These are phyloP conservation scores for Unio delphinus DNA, from an alignment of 2,888 invertebrate genomes.

Conservation along the genomic window DNA sequence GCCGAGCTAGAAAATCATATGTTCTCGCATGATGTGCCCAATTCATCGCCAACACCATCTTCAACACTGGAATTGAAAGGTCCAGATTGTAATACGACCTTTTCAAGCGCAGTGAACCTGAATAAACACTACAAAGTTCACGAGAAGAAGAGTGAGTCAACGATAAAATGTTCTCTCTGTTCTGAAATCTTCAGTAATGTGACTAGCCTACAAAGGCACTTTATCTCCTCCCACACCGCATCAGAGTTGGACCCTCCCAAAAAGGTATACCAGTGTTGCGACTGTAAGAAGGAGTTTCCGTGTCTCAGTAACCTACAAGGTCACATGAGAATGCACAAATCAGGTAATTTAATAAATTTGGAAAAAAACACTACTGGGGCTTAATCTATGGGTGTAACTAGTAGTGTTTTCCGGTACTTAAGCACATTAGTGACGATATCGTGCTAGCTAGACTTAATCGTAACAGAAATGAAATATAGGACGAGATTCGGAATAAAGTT, in stretches of 20 bases:
- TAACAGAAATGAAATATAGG: too few species aligned
- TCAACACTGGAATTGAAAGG: slow-evolving; percentile 51
- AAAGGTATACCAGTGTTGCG: slow-evolving; percentile 68
- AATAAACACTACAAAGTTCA: slow-evolving; percentile 56
- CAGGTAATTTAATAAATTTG: slow-evolving; percentile 40
- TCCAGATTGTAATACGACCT: slow-evolving; percentile 64
- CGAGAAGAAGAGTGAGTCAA: slow-evolving; percentile 27
- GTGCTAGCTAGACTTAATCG: too few species aligned
- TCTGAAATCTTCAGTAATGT: slow-evolving; percentile 38
- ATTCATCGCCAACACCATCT: slow-evolving; percentile 4
- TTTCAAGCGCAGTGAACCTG: slow-evolving; percentile 57
- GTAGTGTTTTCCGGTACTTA: too few species aligned
- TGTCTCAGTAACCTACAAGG: slow-evolving; percentile 73
- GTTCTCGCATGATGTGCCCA: slow-evolving; percentile 33
- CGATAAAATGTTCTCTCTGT: slow-evolving; percentile 64
- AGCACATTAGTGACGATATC: too few species aligned
- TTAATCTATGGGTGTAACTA: too few species aligned
- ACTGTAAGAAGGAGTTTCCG: slow-evolving; percentile 73
- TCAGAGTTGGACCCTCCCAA: slow-evolving; percentile 40
- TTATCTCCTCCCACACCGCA: slow-evolving; percentile 55
- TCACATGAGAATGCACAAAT: slow-evolving; percentile 73
- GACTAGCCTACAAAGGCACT: slow-evolving; percentile 60
- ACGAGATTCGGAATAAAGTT: slow-evolving; percentile 9
- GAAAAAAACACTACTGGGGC: neutral
- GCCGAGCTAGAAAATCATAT: slow-evolving; percentile 91